Percentiles rank a stretch among this genome's conserved stretches.
phyloP scores from a whole-genome alignment of 2,888 invertebrate genomes.

The Hemistola chrysoprasaria region DNA sequence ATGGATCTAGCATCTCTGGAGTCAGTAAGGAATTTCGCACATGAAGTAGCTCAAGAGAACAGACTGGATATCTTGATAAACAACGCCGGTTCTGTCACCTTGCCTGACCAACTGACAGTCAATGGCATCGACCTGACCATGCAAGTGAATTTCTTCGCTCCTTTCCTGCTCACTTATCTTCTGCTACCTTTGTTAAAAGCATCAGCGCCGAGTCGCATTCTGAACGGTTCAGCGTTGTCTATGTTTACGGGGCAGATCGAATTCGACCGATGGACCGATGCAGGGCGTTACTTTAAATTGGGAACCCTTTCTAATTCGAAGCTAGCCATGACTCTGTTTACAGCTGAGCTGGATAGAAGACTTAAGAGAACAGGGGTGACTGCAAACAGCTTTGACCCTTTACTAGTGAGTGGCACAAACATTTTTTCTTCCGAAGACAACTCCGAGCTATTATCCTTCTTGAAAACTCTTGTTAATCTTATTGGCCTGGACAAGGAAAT shows the following conservation, averaged over 20 bases:
- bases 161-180: constrained; percentile 87
- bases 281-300: constrained; percentile 51
- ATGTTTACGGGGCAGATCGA: constrained; percentile 74
- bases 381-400: constrained; percentile 84
- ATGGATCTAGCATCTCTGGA: constrained; percentile 70
- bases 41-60: constrained; percentile 58
- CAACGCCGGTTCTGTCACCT: constrained; percentile 79
- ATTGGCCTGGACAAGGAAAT: constrained; percentile 61
- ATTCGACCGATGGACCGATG: constrained; percentile 63
- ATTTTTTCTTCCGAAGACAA: constrained; percentile 48
- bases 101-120: constrained; percentile 73
- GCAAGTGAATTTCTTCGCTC: constrained; percentile 88
- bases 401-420: constrained; percentile 58
- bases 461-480: constrained; percentile 41
- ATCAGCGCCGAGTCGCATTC: constrained; percentile 82
- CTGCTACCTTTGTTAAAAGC: constrained; percentile 77
- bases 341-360: constrained; percentile 79
- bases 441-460: no score
- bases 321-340: constrained; percentile 84
- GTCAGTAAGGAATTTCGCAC: constrained; percentile 80
- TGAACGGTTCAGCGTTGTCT: constrained; percentile 84
- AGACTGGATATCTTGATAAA: constrained; percentile 79
- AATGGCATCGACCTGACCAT: constrained; percentile 85
- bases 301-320: constrained; percentile 69
- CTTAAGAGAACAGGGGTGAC: constrained; percentile 83